Evolutionary conservation across 1,140 invertebrate species (phyloP).

Genomic region (Papilio aristodemus): DNA sequence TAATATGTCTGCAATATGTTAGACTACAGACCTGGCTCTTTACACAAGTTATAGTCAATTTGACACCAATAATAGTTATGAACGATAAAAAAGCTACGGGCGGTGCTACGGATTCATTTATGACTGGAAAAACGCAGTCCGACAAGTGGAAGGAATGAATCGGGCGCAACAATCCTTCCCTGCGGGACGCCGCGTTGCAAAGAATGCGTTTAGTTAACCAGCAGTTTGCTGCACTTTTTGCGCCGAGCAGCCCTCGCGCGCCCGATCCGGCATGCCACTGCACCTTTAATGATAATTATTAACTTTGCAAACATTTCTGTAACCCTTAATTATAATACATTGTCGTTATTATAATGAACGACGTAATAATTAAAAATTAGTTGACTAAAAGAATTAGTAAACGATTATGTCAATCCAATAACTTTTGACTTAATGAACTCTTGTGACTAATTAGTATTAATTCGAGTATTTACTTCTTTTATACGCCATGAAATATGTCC

Average conservation of each 20-base stretch:
- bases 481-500: too few species aligned
- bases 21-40: neutral
- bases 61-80: conserved; percentile 13
- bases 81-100: neutral
- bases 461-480: conserved; percentile 1
- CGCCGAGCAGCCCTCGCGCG: conserved; percentile 13
- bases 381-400: too few species aligned
- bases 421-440: too few species aligned
- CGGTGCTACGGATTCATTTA: conserved; percentile 14
- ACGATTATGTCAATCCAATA: too few species aligned
- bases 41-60: conserved; percentile 2
- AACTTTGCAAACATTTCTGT: neutral
- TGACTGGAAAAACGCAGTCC: conserved; percentile 26
- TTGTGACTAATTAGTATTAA: neutral
- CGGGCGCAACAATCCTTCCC: conserved; percentile 14
- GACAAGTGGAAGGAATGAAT: conserved; percentile 23
- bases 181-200: conserved; percentile 12
- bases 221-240: conserved; percentile 30
- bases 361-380: too few species aligned
- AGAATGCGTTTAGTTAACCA: conserved; percentile 26
- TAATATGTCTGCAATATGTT: neutral
- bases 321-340: neutral
- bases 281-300: conserved; percentile 3
- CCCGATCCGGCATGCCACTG: neutral
- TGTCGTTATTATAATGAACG: too few species aligned